phyloP scores from a whole-genome alignment of 1,140 invertebrate genomes.

The Zaprionus nigranus region DNA sequence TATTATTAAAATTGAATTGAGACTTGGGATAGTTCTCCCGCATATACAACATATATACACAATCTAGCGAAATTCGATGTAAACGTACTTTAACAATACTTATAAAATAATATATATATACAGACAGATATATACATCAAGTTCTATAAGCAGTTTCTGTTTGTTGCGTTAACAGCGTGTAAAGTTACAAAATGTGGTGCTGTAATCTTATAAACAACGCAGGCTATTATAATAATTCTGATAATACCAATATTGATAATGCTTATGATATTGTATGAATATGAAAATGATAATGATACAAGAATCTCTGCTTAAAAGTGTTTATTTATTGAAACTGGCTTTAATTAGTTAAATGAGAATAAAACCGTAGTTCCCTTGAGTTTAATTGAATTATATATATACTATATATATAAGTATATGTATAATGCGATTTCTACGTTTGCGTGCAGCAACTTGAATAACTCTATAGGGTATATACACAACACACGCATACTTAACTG shows the following conservation, averaged over 20 bases:
- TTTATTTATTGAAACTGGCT: conserved; percentile 75
- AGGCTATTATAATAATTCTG: conserved; percentile 34
- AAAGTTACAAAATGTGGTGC: conserved; percentile 78
- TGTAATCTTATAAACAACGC: conserved; percentile 59
- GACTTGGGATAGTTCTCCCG: not conserved
- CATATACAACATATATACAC: conserved; percentile 29
- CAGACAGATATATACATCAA: conserved; percentile 36
- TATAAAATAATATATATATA: conserved; percentile 44
- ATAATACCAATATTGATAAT: conserved; percentile 14
- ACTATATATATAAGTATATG: conserved; percentile 40
- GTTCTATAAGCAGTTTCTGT: conserved; percentile 56
- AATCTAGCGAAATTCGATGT: conserved; percentile 63
- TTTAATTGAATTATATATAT: conserved; percentile 34
- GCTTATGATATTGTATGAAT: conserved; percentile 15
- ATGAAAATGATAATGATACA: conserved; percentile 23
- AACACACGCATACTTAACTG: conserved; percentile 1
- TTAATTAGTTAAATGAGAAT: conserved; percentile 74
- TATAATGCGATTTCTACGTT: conserved; percentile 60
- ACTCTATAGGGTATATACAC: conserved; percentile 8
- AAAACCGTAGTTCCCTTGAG: conserved; percentile 12
- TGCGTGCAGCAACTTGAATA: conserved; percentile 58
- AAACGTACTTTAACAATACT: conserved; percentile 57
- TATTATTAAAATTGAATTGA: not conserved
- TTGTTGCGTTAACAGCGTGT: conserved; percentile 65
- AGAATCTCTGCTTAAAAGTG: conserved; percentile 62